Conservation (phyloP, 2,888 invertebrate genomes). For the Lycophotia porphyrea region DNA sequence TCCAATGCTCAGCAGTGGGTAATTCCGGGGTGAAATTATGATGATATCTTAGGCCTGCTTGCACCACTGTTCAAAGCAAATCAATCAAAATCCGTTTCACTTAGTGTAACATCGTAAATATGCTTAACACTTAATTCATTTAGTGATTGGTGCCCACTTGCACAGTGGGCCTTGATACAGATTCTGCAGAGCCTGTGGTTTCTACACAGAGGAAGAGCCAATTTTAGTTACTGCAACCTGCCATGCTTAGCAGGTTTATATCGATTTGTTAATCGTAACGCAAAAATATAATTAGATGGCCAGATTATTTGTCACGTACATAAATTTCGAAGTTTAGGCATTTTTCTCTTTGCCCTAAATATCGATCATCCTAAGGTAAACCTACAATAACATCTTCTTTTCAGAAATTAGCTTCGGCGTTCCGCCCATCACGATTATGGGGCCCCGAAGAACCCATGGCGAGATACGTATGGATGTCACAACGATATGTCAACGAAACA, state of each 20-base stretch:
- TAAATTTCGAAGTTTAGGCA: too few species aligned
- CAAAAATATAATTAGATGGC: neutral
- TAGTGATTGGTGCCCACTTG: neutral
- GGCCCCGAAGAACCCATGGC: slow-evolving; percentile 88
- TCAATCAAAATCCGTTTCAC: neutral
- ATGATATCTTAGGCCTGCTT: neutral
- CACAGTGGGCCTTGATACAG: neutral
- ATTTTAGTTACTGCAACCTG: neutral
- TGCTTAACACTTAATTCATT: neutral
- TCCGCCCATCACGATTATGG: slow-evolving; percentile 86
- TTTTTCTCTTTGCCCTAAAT: neutral
- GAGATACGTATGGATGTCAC: slow-evolving; percentile 88
- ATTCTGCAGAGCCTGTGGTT: neutral
- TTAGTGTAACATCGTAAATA: neutral
- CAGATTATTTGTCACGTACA: neutral
- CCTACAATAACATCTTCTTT: slow-evolving; percentile 27
- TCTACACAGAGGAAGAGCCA: neutral
- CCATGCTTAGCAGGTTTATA: neutral
- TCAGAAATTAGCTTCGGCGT: slow-evolving; percentile 87
- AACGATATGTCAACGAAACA: slow-evolving; percentile 80
- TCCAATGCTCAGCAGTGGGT: neutral
- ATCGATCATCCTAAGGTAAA: too few species aligned
- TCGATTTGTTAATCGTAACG: neutral
- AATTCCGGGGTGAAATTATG: neutral
- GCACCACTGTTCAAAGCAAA: neutral